Evolutionary conservation across 2,113 vertebrate genomes (phyloP).

Genomic region (Rallus limicola): DNA sequence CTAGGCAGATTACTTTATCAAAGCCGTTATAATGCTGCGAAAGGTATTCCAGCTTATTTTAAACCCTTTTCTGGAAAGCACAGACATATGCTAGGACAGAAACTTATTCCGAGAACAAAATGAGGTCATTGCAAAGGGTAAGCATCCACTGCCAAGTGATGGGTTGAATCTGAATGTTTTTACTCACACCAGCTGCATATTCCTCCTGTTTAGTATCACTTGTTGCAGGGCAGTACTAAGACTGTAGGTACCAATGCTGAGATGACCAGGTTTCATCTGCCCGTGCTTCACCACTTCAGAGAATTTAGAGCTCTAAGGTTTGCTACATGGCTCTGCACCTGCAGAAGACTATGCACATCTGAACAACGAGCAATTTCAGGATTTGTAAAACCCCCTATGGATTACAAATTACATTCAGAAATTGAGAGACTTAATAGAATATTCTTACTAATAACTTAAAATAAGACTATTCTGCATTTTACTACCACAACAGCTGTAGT

Average conservation of each 20-base stretch:
- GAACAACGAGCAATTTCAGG: neutral
- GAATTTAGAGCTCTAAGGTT: neutral
- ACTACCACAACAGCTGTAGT: neutral
- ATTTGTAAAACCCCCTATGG: neutral
- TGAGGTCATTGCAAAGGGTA: neutral
- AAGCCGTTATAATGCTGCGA: neutral
- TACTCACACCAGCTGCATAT: accelerated
- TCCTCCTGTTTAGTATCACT: neutral
- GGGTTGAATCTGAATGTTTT: neutral
- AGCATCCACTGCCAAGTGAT: neutral
- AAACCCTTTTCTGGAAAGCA: neutral
- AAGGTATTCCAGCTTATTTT: neutral
- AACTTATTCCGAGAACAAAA: neutral
- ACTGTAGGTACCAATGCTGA: neutral
- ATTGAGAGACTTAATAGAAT: neutral
- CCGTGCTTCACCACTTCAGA: neutral
- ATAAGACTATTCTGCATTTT: neutral
- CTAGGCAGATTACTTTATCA: neutral
- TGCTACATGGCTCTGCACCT: neutral
- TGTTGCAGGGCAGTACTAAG: neutral
- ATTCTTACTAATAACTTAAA: neutral
- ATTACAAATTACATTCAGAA: neutral
- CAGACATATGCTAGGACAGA: neutral
- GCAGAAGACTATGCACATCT: neutral
- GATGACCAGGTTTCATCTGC: neutral